Evolutionary conservation across 2,888 invertebrate species (phyloP).

Genomic region (Xanthorhoe spadicearia): DNA sequence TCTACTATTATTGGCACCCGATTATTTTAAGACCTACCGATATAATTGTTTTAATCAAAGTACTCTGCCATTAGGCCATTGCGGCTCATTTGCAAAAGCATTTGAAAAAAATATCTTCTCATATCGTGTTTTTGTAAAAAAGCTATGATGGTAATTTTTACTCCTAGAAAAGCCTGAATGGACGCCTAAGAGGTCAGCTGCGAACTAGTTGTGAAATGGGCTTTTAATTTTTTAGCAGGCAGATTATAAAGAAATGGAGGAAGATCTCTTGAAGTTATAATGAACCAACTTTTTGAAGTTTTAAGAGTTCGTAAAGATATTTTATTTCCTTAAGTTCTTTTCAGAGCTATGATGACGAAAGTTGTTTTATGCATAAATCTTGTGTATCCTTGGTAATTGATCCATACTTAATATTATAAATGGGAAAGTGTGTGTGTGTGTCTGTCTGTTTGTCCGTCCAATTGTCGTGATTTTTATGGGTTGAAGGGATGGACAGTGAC

Average conservation of each 20-base stretch:
- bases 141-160: neutral
- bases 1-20: no score
- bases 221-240: slow-evolving; percentile 27
- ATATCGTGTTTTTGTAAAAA: neutral
- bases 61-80: neutral
- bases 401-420: no score
- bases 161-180: slow-evolving; percentile 16
- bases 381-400: no score
- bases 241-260: slow-evolving; percentile 14
- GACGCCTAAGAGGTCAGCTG: slow-evolving; percentile 23
- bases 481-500: no score
- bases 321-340: neutral
- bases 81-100: neutral
- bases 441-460: no score
- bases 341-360: neutral
- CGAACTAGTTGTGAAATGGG: slow-evolving; percentile 25
- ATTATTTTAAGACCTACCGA: no score
- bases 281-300: slow-evolving; percentile 1
- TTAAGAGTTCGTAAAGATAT: neutral
- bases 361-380: no score
- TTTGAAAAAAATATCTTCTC: neutral
- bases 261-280: slow-evolving; percentile 10
- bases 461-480: no score
- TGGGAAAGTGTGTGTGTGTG: no score
- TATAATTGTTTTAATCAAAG: no score